These are phyloP conservation scores for Argya squamiceps DNA, from an alignment of 2,797 vertebrate genomes.

Conservation along the genomic window DNA sequence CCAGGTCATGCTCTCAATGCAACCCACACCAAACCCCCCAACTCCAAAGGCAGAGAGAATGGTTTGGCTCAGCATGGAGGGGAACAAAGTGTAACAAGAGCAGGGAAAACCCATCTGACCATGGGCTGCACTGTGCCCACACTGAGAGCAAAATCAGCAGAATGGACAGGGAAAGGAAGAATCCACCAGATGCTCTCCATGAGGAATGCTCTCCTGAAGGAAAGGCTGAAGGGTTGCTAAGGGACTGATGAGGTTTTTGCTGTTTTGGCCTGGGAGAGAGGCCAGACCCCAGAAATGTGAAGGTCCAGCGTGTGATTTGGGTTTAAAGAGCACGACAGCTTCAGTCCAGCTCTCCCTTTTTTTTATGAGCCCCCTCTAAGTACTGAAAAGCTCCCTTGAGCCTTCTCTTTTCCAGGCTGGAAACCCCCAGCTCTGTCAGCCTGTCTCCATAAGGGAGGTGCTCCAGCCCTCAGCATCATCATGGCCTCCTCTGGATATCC, in stretches of 20 bases:
- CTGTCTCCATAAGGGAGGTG: not conserved
- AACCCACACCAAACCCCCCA: not conserved
- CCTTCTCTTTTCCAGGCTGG: not conserved
- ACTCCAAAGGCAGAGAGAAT: not conserved
- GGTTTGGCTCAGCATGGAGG: not conserved
- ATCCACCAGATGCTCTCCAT: not conserved
- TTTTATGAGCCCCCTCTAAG: not conserved
- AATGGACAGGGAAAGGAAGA: not conserved
- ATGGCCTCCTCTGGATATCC: not conserved
- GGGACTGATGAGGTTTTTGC: not conserved
- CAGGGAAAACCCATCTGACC: not conserved
- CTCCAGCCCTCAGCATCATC: not conserved
- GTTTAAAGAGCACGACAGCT: not conserved
- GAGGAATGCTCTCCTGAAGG: not conserved
- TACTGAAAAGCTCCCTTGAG: not conserved
- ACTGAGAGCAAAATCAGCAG: not conserved
- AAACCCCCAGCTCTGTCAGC: not conserved
- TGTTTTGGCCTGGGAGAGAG: not conserved
- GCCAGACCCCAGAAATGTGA: not conserved
- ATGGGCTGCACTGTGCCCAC: rapidly evolving
- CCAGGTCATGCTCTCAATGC: not conserved
- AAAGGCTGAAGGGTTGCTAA: not conserved
- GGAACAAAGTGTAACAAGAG: not conserved
- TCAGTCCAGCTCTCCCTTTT: not conserved
- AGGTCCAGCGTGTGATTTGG: not conserved